Conservation (phyloP, 2,888 invertebrate genomes). For the Incurvaria masculella region DNA sequence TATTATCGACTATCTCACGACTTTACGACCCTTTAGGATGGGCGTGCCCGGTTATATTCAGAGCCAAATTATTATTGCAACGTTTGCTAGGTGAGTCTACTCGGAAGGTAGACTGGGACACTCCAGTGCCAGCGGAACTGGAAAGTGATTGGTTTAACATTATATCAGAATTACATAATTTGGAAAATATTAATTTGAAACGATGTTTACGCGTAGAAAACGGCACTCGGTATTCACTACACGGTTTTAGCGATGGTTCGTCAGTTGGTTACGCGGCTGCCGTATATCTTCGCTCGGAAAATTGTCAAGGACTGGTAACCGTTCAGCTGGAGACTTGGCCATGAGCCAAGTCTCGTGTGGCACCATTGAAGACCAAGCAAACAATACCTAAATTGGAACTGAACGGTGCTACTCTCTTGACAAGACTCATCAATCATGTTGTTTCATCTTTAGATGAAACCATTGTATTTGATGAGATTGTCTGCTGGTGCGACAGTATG, state of each 20-base stretch:
- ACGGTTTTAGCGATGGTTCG: constrained; percentile 5
- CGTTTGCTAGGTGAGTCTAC: too few species aligned
- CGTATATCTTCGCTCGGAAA: constrained; percentile 1
- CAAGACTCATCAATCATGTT: background rate
- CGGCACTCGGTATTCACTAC: background rate
- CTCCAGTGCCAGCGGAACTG: too few species aligned
- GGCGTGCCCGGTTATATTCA: constrained; percentile 1
- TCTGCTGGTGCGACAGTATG: background rate
- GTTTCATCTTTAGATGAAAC: background rate
- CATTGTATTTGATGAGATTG: background rate
- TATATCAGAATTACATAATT: too few species aligned
- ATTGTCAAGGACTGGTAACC: background rate
- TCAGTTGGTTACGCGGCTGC: constrained; percentile 2
- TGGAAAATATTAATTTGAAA: too few species aligned
- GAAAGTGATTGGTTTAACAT: too few species aligned
- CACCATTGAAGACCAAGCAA: constrained; percentile 1
- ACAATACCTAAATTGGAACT: constrained; percentile 7
- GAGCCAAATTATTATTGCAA: constrained; percentile 4
- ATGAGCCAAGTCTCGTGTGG: constrained; percentile 5
- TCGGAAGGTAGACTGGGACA: too few species aligned
- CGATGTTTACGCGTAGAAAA: too few species aligned
- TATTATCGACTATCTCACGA: background rate
- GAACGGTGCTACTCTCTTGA: background rate
- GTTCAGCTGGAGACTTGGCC: constrained; percentile 2
- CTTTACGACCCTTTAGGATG: constrained; percentile 1